Percentiles rank a stretch among this genome's conserved stretches.
Evolutionary conservation across 2,888 invertebrate species (phyloP).

Genomic region (Coleophora deauratella): DNA sequence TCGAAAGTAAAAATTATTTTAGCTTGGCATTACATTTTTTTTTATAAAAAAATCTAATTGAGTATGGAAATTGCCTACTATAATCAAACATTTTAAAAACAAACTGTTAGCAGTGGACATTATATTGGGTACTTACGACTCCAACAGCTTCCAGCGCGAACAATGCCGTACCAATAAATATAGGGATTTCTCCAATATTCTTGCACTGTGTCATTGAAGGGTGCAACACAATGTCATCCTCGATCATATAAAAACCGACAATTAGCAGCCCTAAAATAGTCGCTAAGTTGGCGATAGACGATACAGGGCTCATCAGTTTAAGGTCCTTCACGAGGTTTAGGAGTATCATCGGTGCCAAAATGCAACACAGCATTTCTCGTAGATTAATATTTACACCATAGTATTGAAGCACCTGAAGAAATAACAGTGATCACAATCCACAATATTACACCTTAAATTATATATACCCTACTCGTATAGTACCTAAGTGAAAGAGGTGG

Average conservation of each 20-base stretch:
- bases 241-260: conserved; percentile 80
- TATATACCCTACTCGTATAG: too few species aligned
- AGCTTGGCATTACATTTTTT: too few species aligned
- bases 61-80: too few species aligned
- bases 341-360: conserved; percentile 75
- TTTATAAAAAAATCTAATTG: too few species aligned
- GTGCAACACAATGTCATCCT: conserved; percentile 72
- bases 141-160: conserved; percentile 90
- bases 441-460: too few species aligned
- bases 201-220: conserved; percentile 63
- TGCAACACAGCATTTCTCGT: conserved; percentile 72
- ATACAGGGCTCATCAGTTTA: conserved; percentile 84
- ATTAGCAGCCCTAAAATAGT: conserved; percentile 82
- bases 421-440: too few species aligned
- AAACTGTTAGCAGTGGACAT: too few species aligned
- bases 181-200: conserved; percentile 73
- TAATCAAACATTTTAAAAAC: too few species aligned
- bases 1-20: too few species aligned
- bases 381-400: conserved; percentile 45
- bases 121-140: conserved; percentile 77
- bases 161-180: conserved; percentile 90
- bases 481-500: too few species aligned
- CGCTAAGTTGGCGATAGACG: conserved; percentile 83
- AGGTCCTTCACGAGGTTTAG: conserved; percentile 81
- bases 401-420: conserved; percentile 67